Evolutionary conservation across 1,140 invertebrate species (phyloP).

Genomic region (Oncopodura yosiiana): DNA sequence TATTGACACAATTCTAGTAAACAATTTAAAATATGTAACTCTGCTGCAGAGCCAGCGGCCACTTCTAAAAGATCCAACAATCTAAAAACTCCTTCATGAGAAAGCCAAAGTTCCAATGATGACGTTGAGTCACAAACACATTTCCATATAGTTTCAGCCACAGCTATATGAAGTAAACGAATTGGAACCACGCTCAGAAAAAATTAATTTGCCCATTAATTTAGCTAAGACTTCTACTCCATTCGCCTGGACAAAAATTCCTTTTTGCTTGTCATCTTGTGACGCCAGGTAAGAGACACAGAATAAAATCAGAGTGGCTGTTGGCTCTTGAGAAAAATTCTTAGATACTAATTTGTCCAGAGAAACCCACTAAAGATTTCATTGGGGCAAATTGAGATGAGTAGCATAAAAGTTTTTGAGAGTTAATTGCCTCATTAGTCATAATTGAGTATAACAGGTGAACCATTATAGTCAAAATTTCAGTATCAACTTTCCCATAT

Average conservation of each 20-base stretch:
- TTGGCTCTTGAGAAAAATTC: slow-evolving; percentile 9
- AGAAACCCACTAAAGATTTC: not conserved
- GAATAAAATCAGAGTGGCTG: slow-evolving; percentile 6
- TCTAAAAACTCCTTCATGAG: slow-evolving; percentile 28
- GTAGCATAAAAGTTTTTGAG: not conserved
- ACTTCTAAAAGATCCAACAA: slow-evolving; percentile 31
- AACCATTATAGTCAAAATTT: not conserved
- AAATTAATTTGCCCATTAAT: slow-evolving; percentile 16
- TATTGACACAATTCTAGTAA: slow-evolving; percentile 29
- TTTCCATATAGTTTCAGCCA: slow-evolving; percentile 21
- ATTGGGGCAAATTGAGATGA: not conserved
- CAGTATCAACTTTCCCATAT: not conserved
- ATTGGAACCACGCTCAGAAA: not conserved
- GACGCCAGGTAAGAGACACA: slow-evolving; percentile 10
- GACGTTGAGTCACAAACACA: slow-evolving; percentile 13
- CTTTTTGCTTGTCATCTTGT: slow-evolving; percentile 13
- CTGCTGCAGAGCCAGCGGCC: slow-evolving; percentile 14
- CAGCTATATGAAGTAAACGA: slow-evolving; percentile 16
- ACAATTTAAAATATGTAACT: slow-evolving; percentile 17
- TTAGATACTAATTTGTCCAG: not conserved
- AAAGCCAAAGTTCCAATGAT: slow-evolving; percentile 20
- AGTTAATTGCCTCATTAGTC: not conserved
- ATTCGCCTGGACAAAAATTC: slow-evolving; percentile 6
- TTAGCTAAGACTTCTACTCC: slow-evolving; percentile 18
- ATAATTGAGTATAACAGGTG: not conserved